phyloP scores from a whole-genome alignment of 2,797 vertebrate genomes.

The Anabacerthia variegaticeps region DNA sequence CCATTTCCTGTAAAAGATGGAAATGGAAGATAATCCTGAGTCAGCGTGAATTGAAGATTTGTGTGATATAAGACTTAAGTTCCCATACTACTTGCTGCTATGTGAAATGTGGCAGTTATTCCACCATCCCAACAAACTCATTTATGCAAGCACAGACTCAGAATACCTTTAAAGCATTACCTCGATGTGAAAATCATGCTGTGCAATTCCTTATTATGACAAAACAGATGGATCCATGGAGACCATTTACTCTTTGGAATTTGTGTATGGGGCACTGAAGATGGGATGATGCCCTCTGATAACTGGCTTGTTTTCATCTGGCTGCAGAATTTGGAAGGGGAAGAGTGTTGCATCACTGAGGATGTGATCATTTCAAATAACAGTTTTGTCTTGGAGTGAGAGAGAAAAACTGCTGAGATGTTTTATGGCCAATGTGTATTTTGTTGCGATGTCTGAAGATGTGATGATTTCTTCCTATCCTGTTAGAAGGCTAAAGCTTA shows the following conservation, averaged over 20 bases:
- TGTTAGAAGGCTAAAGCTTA: background rate
- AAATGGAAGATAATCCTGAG: background rate
- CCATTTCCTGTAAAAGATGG: background rate
- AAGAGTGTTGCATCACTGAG: background rate
- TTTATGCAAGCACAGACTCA: background rate
- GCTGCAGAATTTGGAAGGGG: background rate
- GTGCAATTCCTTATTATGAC: background rate
- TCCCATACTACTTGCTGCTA: background rate
- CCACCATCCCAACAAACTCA: background rate
- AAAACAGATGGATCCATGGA: background rate
- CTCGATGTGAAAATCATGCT: background rate
- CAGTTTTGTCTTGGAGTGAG: background rate
- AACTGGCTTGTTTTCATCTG: background rate
- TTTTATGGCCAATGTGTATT: background rate
- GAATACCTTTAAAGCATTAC: background rate
- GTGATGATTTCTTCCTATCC: background rate
- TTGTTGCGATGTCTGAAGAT: background rate
- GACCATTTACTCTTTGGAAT: background rate
- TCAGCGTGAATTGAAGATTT: background rate
- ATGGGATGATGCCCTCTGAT: background rate
- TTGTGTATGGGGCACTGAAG: background rate
- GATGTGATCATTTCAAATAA: background rate
- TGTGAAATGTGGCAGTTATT: background rate
- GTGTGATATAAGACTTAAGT: background rate
- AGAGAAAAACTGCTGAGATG: background rate